Percentiles rank a stretch among this genome's conserved stretches.
Evolutionary conservation across 2,113 vertebrate species (phyloP).

Genomic region (Fulica atra): DNA sequence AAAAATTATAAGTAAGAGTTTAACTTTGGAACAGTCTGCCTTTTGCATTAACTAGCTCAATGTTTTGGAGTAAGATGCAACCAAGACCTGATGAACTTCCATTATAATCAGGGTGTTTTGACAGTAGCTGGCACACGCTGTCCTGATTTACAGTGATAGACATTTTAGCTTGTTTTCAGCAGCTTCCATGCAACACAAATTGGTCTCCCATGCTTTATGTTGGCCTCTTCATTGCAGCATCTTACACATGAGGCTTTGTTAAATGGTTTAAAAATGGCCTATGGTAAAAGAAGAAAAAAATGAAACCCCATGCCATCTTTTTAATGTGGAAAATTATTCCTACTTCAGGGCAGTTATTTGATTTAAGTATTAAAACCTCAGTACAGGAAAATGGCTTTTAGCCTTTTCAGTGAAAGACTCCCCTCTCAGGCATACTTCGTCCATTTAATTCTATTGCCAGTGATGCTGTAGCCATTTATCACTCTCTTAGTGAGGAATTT

Average conservation of each 20-base stretch:
- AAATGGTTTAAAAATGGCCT: neutral
- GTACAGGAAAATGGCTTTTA: neutral
- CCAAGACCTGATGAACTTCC: neutral
- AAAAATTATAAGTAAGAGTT: neutral
- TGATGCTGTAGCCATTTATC: fast-evolving
- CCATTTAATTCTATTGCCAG: neutral
- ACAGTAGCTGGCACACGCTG: neutral
- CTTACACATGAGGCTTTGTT: neutral
- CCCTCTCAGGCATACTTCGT: neutral
- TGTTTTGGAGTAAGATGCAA: neutral
- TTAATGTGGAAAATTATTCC: constrained; percentile 8
- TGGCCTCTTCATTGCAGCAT: neutral
- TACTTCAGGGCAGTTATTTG: neutral
- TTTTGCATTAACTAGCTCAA: neutral
- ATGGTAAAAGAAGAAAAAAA: neutral
- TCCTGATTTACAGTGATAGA: neutral
- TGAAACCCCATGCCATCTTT: neutral
- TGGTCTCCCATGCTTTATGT: neutral
- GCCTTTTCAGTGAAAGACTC: neutral
- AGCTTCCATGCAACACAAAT: neutral
- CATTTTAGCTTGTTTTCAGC: neutral
- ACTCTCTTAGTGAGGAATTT: neutral
- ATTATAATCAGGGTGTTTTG: neutral
- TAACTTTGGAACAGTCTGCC: neutral
- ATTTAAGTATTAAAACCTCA: neutral